Evolutionary conservation across 1,140 invertebrate genomes (phyloP), one percentile per base, ranked within the genome.

Genomic region (Palaemon carinicauda): DNA sequence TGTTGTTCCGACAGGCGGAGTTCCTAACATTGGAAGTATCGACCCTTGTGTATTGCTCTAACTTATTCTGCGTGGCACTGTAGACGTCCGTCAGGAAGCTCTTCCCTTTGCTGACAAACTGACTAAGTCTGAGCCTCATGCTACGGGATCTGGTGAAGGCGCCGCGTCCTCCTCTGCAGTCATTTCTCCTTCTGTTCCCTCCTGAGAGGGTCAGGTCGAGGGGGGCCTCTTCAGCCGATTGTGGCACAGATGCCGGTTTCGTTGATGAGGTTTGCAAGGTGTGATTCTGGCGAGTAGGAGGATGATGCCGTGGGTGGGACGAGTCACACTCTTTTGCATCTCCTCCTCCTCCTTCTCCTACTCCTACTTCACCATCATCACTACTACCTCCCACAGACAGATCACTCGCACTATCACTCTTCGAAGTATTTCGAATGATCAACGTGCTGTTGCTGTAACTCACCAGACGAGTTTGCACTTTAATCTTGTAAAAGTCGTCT

Each of bases 371-470:
- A 29, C 24, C 69, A 1, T 29, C 27, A 29, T 29, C 69, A 73
- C 27, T 5, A n/a, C 65, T 31, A 9, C 77, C 54, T 29, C 24
- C 51, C 10, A 1, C 51, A 41, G 31, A 31, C 51, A 7, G 27
- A 29, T 81, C 80, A 21, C 56, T n/a, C 17, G 24, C 52, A 41
- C 27, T 33, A 1, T 27, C 74, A 12, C 33, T 56, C 75, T 79
- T 85, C 19, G 83, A 85, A 3, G 83, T 85, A 77, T 85, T 85
- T 77, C 56, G 79, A 50, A 85, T 85, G 75, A 85, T 77, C 50
- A 85, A 60, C 14, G 83, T 85, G 56, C 56, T 85, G 83, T 85
- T 85, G 56, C 79, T 69, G 75, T 85, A 85, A 21, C 27, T 85
- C 75, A 85, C 83, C n/a, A 85, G 75, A 15, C 83, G n/a, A 31